Conservation (phyloP, 2,888 invertebrate species). For the Nebria salina region DNA sequence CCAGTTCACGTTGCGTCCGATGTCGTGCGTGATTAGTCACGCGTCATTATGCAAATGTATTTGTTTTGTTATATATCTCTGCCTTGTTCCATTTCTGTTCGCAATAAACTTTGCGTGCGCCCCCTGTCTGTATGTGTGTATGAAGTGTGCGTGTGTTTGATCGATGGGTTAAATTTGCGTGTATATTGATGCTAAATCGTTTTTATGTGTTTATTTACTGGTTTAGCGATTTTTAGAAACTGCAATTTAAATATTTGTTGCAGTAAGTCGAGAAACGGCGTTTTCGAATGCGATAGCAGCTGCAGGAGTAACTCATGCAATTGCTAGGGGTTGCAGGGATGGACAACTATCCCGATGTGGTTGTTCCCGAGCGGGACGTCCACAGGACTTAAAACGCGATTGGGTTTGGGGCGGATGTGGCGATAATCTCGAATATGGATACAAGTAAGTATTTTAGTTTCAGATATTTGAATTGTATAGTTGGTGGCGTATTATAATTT, state of each 20-base stretch:
- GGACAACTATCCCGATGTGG: constrained; percentile 90
- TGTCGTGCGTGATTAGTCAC: constrained; percentile 53
- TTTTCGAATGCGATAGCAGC: constrained; percentile 91
- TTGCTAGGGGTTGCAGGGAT: constrained; percentile 91
- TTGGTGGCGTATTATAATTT: no score
- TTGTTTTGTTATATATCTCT: not conserved
- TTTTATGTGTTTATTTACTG: not conserved
- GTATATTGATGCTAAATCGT: not conserved
- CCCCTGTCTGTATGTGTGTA: no score
- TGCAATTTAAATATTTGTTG: constrained; percentile 48
- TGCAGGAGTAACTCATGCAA: constrained; percentile 87
- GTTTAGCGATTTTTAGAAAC: not conserved
- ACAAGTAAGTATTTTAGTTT: constrained; percentile 73
- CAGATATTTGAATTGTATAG: no score
- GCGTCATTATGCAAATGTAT: constrained; percentile 56
- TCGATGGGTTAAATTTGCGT: not conserved
- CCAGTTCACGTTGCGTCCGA: not conserved
- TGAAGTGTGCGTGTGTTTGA: not conserved
- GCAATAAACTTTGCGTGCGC: not conserved
- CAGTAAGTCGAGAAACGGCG: constrained; percentile 88
- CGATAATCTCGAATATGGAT: constrained; percentile 95
- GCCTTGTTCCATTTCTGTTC: not conserved
- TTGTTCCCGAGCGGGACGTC: constrained; percentile 84
- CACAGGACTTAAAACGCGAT: constrained; percentile 84
- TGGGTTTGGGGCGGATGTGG: constrained; percentile 99